These are phyloP conservation scores for Hirundo rustica DNA, from an alignment of 2,797 vertebrate genomes.

Conservation along the genomic window DNA sequence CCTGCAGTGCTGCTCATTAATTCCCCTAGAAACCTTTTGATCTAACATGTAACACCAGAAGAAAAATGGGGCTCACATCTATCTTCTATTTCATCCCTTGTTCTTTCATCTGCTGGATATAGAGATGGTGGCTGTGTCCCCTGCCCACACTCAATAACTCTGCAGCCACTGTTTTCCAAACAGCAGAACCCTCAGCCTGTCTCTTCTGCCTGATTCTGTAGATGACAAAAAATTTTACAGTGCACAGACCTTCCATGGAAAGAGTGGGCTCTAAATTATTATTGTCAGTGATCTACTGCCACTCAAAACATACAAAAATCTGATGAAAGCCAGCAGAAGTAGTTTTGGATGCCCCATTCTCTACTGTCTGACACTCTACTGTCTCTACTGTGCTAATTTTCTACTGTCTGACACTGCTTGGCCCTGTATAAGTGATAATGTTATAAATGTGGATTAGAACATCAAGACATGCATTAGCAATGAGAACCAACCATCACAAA, in stretches of 20 bases:
- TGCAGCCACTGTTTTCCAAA: background rate
- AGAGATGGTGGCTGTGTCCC: background rate
- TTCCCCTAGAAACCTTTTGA: background rate
- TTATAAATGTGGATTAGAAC: background rate
- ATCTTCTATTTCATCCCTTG: background rate
- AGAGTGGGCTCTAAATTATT: background rate
- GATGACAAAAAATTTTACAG: background rate
- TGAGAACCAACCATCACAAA: background rate
- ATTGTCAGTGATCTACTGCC: background rate
- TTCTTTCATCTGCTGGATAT: background rate
- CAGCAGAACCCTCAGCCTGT: background rate
- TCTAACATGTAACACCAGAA: background rate
- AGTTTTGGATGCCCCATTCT: background rate
- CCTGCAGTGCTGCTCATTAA: background rate
- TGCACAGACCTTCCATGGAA: background rate
- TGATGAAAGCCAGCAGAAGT: background rate
- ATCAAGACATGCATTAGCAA: background rate
- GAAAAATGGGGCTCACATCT: background rate
- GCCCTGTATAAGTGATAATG: background rate
- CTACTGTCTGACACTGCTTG: background rate
- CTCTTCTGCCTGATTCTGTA: background rate
- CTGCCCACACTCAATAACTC: background rate
- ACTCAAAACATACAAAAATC: background rate
- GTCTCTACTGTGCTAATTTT: background rate
- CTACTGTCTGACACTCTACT: background rate